phyloP scores from a whole-genome alignment of 2,797 vertebrate genomes.

The Helicolenus hilgendorfi region DNA sequence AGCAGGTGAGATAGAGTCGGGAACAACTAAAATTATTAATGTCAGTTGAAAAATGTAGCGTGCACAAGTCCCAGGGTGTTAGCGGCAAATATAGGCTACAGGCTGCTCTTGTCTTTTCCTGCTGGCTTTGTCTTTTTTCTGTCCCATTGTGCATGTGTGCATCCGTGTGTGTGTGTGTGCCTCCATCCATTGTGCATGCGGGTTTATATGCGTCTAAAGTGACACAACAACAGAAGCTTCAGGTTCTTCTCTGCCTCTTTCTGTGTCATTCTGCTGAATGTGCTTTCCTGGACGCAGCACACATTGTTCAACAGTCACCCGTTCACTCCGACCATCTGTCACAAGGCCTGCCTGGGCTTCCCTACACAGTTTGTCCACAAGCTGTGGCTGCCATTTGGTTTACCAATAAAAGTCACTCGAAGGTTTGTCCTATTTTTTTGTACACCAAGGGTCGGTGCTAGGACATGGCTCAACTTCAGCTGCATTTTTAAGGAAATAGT shows the following conservation, averaged over 20 bases:
- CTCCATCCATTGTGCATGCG: background rate
- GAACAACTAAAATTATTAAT: conserved; percentile 20
- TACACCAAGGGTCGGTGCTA: conserved; percentile 44
- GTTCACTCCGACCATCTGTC: conserved; percentile 81
- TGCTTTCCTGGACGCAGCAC: conserved; percentile 48
- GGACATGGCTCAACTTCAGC: conserved; percentile 40
- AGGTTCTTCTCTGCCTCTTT: conserved; percentile 42
- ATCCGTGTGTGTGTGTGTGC: background rate
- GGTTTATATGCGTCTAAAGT: conserved; percentile 27
- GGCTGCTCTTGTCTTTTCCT: conserved; percentile 9
- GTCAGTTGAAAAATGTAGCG: background rate
- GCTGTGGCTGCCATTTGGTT: conserved; percentile 81
- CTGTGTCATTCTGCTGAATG: conserved; percentile 59
- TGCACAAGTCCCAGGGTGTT: background rate
- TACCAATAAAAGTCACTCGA: conserved; percentile 57
- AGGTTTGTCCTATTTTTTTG: conserved; percentile 76
- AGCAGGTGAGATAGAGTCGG: conserved; percentile 28
- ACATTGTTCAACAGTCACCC: conserved; percentile 69
- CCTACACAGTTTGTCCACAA: conserved; percentile 80
- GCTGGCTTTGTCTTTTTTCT: background rate
- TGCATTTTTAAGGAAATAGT: conserved; percentile 1
- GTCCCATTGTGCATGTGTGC: background rate
- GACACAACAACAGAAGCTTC: conserved; percentile 59
- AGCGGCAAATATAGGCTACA: background rate
- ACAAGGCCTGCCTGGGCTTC: conserved; percentile 61